Evolutionary conservation across 1,140 invertebrate species (phyloP), one percentile per base, ranked within the genome.

Genomic region (Contarinia nasturtii): DNA sequence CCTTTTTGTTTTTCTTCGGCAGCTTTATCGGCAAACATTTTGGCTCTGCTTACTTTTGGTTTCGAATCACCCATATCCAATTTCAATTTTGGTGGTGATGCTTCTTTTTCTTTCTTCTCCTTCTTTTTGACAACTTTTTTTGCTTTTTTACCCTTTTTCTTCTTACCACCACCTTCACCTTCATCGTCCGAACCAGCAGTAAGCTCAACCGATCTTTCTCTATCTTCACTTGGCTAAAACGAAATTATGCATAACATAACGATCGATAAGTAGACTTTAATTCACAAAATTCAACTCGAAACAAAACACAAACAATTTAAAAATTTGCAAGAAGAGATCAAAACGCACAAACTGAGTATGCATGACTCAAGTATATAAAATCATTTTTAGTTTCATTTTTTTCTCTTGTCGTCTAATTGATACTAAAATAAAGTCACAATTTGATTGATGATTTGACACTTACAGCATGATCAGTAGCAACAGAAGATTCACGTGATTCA

Each of bases 71-170:
- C 61, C 17, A 63, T 59, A 48, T 63, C 60, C 21, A 63, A 48
- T 57, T 63, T 63, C 54, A 63, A 56, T 51, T 63, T 63, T 14
- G 60, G 60, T 45, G 60, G 61, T 7, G 61, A 59, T 0, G 58
- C 58, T 48, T 61, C 60, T 33, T 63, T 61, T 18, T 46, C 45
- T 46, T 46, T 46, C n/a, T 46, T 37, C 10, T 34, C 45, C 22
- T 41, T 41, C 20, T 63, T 60, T 44, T 61, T 63, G 21, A 58
- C 34, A 17, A 33, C 59, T 44, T 55, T 60, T 18, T 60, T 61
- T 18, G 55, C 56, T 49, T 63, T 63, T 38, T 63, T 61, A 5
- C 57, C 52, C 10, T 57, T 52, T n/a, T 56, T 55, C 50, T 63
- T 60, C 51, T 63, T 63, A 47, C 63, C 60, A 44, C 53, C 54